These are phyloP conservation scores for Halocynthia roretzi DNA, from an alignment of 23 tunicate genomes.

Conservation along the genomic window DNA sequence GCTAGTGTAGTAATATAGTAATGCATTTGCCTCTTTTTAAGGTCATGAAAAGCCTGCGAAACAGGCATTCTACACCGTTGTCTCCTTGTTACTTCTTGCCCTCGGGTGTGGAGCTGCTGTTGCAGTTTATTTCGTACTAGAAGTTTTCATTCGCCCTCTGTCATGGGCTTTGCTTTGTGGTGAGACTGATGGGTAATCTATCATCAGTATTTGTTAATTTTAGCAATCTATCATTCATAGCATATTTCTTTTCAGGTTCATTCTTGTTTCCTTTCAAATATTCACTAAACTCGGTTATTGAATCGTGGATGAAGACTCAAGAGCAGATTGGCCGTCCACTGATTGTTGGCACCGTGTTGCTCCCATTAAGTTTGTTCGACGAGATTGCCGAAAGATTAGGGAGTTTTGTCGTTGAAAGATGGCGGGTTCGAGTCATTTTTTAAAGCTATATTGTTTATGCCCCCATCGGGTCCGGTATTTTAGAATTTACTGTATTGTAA, in stretches of 20 bases:
- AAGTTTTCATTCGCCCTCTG: constrained; percentile 74
- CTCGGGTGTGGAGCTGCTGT: constrained; percentile 36
- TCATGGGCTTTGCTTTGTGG: constrained; percentile 85
- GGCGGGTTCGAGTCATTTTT: constrained; percentile 23
- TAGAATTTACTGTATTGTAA: background rate
- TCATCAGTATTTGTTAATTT: background rate
- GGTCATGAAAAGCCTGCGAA: constrained; percentile 71
- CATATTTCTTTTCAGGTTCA: constrained; percentile 9
- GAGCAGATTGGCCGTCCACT: constrained; percentile 34
- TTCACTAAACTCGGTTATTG: constrained; percentile 37
- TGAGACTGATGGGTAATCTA: background rate
- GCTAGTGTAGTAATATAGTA: too few species aligned
- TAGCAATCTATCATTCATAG: background rate
- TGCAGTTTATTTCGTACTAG: constrained; percentile 59
- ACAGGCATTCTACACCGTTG: constrained; percentile 83
- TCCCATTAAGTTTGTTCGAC: constrained; percentile 51
- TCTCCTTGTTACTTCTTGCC: constrained; percentile 28
- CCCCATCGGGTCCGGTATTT: too few species aligned
- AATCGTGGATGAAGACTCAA: constrained; percentile 42
- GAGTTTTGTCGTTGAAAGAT: constrained; percentile 18
- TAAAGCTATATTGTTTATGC: background rate
- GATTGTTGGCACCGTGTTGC: constrained; percentile 25
- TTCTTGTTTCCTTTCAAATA: constrained; percentile 82
- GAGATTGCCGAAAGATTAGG: constrained; percentile 69
- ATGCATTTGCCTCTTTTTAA: background rate